phyloP scores from a whole-genome alignment of 2,113 vertebrate genomes.

The Crypturellus undulatus region DNA sequence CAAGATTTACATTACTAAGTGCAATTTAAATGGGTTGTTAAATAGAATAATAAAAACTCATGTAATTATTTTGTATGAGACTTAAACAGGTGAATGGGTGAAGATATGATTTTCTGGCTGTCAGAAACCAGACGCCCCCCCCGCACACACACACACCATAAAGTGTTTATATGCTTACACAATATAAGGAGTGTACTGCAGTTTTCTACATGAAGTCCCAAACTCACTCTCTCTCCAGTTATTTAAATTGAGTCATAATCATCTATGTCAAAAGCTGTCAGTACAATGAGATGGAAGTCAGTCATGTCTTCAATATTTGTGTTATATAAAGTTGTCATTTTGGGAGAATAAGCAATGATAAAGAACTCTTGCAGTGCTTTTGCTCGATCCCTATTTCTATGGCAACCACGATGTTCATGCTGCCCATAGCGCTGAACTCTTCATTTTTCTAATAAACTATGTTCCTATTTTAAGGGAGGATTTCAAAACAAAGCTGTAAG shows the following conservation, averaged over 20 bases:
- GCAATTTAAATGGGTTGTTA: neutral
- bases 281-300: constrained; percentile 13
- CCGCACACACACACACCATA: neutral
- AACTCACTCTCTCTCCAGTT: neutral
- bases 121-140: accelerated
- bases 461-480: neutral
- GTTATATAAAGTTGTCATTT: constrained; percentile 66
- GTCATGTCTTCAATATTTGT: constrained; percentile 6
- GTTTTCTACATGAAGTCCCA: neutral
- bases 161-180: neutral
- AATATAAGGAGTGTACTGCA: neutral
- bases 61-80: neutral
- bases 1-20: neutral
- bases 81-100: neutral
- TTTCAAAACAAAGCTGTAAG: constrained; percentile 19
- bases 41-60: neutral
- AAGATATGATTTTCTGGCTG: neutral
- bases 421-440: constrained; percentile 3
- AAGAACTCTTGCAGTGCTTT: constrained; percentile 20
- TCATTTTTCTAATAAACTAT: constrained; percentile 9
- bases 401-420: neutral
- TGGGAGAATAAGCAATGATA: constrained; percentile 51
- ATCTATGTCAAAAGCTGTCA: constrained; percentile 50
- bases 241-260: constrained; percentile 50
- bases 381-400: constrained; percentile 58